A percentile compares a stretch with the other conserved stretches of the same genome.
Conservation (phyloP, 1,140 invertebrate species). For the Potamilus streckersoni region DNA sequence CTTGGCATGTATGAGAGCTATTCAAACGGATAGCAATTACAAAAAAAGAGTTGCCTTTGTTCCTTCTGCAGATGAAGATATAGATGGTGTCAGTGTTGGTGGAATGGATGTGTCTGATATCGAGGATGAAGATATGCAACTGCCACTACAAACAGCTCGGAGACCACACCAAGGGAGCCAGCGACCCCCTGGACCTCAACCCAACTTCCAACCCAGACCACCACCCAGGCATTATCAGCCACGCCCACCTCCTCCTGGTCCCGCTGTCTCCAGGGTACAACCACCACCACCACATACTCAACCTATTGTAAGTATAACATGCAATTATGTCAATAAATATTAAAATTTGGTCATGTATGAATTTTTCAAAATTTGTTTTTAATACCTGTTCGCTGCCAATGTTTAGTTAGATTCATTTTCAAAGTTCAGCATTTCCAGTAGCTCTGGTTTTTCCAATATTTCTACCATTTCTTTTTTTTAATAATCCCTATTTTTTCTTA, state of each 20-base stretch:
- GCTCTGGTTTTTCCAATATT: too few species aligned
- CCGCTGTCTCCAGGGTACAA: background rate
- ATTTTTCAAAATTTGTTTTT: background rate
- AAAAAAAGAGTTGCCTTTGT: conserved; percentile 3
- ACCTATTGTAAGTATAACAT: background rate
- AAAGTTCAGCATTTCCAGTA: background rate
- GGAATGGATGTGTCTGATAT: conserved; percentile 65
- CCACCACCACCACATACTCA: conserved; percentile 27
- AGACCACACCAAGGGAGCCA: conserved; percentile 1
- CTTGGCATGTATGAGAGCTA: too few species aligned
- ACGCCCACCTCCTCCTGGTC: conserved; percentile 29
- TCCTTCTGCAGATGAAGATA: conserved; percentile 40
- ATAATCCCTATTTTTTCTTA: too few species aligned
- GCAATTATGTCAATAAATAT: too few species aligned
- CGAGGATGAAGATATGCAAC: conserved; percentile 36
- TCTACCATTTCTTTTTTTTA: too few species aligned
- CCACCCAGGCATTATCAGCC: conserved; percentile 26
- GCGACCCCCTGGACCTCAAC: conserved; percentile 32
- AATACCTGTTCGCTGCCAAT: background rate
- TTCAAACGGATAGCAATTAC: background rate
- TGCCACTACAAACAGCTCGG: conserved; percentile 16
- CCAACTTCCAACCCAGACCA: conserved; percentile 11
- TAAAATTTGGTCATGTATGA: too few species aligned
- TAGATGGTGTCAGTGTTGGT: conserved; percentile 60
- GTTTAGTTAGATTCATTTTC: background rate